Conservation (phyloP, 2,113 vertebrate species). For the Hemibagrus wyckioides region DNA sequence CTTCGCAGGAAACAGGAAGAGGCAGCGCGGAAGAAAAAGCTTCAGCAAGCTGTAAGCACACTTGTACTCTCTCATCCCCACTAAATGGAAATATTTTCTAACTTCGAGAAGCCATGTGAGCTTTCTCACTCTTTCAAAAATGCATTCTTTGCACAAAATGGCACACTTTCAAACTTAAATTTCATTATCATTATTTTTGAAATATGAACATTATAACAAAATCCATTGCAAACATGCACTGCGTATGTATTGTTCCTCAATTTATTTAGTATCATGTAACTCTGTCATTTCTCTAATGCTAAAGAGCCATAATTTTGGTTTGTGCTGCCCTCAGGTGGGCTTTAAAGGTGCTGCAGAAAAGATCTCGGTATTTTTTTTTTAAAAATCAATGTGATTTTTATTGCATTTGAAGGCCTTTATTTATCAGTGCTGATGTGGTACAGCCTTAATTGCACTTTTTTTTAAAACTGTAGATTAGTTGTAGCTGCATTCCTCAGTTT, state of each 20-base stretch:
- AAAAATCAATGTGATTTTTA: background rate
- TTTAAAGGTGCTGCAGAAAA: background rate
- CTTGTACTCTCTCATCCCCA: background rate
- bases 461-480: background rate
- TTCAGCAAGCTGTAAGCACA: conserved; percentile 77
- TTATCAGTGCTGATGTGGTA: background rate
- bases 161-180: background rate
- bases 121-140: background rate
- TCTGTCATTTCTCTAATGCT: background rate
- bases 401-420: background rate
- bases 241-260: background rate
- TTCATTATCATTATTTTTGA: background rate
- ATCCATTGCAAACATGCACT: background rate
- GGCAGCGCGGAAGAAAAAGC: conserved; percentile 78
- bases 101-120: background rate
- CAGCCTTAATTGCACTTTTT: background rate
- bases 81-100: background rate
- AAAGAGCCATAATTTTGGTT: background rate
- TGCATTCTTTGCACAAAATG: background rate
- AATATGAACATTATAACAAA: background rate
- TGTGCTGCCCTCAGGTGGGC: background rate
- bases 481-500: background rate
- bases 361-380: background rate
- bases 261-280: too few species aligned
- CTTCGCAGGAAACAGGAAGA: conserved; percentile 83